Percentiles rank a stretch among this genome's conserved stretches.
phyloP scores from a whole-genome alignment of 2,888 invertebrate genomes.

The Hypercompe scribonia region DNA sequence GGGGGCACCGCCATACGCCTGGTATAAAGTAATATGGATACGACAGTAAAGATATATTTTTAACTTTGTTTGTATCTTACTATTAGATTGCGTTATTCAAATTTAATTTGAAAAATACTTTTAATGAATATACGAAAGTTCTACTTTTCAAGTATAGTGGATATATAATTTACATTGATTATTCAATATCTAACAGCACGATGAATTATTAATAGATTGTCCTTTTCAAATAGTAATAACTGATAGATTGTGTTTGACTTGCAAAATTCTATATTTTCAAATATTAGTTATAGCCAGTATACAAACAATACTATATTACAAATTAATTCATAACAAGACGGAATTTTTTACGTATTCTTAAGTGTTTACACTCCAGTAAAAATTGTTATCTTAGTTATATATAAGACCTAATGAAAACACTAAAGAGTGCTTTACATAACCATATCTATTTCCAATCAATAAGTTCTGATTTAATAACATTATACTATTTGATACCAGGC shows the following conservation, averaged over 20 bases:
- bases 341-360: neutral
- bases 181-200: too few species aligned
- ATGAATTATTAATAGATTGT: neutral
- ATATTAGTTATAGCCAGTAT: neutral
- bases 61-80: neutral
- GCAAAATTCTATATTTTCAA: neutral
- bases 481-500: constrained; percentile 18
- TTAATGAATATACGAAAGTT: neutral
- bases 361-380: neutral
- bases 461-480: constrained; percentile 33
- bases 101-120: neutral
- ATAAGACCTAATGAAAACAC: neutral
- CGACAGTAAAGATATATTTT: constrained; percentile 34
- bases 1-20: constrained; percentile 80
- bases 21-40: constrained; percentile 69
- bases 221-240: neutral
- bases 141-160: neutral
- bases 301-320: neutral
- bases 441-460: constrained; percentile 36
- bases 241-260: neutral
- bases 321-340: neutral
- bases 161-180: neutral
- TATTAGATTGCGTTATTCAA: neutral
- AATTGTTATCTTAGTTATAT: neutral
- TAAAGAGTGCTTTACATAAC: constrained; percentile 30